Percentiles rank a stretch among this genome's conserved stretches.
These are phyloP conservation scores for Speoplatyrhinus poulsoni DNA, from an alignment of 2,113 vertebrate species.

Conservation along the genomic window DNA sequence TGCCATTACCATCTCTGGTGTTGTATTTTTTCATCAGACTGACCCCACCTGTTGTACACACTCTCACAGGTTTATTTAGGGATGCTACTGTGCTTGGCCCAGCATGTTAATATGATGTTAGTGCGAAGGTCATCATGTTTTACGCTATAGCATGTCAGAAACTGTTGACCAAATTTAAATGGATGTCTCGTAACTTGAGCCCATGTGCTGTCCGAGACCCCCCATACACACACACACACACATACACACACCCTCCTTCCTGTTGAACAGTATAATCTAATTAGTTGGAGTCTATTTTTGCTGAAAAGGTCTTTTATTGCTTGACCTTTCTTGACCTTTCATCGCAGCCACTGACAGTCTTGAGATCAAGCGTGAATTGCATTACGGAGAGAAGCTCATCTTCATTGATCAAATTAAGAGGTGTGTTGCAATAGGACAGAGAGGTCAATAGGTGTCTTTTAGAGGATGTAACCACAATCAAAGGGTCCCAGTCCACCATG, in stretches of 20 bases:
- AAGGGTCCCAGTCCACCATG: conserved; percentile 19
- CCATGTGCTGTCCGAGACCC: conserved; percentile 33
- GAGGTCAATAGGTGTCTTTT: conserved; percentile 40
- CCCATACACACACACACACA: neutral
- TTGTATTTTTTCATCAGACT: conserved; percentile 52
- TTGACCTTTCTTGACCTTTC: conserved; percentile 77
- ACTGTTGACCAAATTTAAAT: conserved; percentile 66
- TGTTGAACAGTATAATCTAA: conserved; percentile 58
- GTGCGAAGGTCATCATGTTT: conserved; percentile 65
- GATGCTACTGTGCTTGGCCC: conserved; percentile 39
- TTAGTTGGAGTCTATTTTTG: conserved; percentile 36
- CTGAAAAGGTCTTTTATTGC: conserved; percentile 57
- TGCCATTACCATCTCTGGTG: conserved; percentile 60
- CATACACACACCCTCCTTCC: too few species aligned
- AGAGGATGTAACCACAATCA: conserved; percentile 44
- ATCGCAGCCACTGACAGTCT: conserved; percentile 58
- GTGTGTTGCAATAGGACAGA: conserved; percentile 33
- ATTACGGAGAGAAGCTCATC: conserved; percentile 69
- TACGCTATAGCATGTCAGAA: conserved; percentile 47
- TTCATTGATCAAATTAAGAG: conserved; percentile 72
- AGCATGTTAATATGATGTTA: conserved; percentile 50
- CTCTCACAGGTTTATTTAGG: conserved; percentile 15
- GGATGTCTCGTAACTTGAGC: conserved; percentile 50
- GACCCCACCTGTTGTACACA: conserved; percentile 42
- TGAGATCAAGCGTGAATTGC: conserved; percentile 69